Base-by-base conservation (phyloP, 2,797 vertebrate species). In the Bradypus variegatus region DNA sequence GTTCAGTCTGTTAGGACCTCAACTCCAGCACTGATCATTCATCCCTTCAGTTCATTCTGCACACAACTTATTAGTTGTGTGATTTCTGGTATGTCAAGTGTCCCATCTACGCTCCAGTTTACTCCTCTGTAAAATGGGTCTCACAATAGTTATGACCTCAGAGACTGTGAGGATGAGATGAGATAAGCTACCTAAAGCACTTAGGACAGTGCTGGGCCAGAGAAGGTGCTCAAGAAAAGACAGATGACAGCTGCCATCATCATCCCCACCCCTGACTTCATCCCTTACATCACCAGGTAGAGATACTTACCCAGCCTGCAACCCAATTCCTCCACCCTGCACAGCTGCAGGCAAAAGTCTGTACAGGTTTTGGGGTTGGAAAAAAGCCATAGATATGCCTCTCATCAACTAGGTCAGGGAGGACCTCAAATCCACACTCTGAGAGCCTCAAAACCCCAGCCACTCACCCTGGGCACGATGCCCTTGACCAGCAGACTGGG, bases 401-500 rank as follows among this genome's bases (percentile, higher is more conserved):
- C 65, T 88, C 86, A 36, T 29, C 25, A 72, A 23, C 45, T 21
- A 65, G 90, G 14, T 58, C 45, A 69, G 70, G 9, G 9, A 90
- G 55, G n/a, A 0, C 73, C 69, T 73, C 78, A 38, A 79, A 9
- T 38, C 65, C 27, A 31, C 31, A 77, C 62, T 76, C 77, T 5
- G 2, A 85, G 75, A 45, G 45, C 50, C 84, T 72, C 84, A 53
- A 67, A 53, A 3, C 70, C 0, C 36, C 62, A 38, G 0, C 53
- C 91, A 95, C 98, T 97, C 97, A 99, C 99, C 98, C 98, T 98
- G 92, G 98, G 98, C 97, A 99, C 98, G 70, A 99, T 98, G 36
- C 98, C 98, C 93, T 97, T 98, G 76, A 99, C 98, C 36, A 98
- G 97, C 95, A 99, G 97, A 36, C 98, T 98, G 41, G 99, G 99